Evolutionary conservation across 2,888 invertebrate genomes (phyloP), one percentile per base, ranked within the genome.

Genomic region (Platycnemis pennipes): DNA sequence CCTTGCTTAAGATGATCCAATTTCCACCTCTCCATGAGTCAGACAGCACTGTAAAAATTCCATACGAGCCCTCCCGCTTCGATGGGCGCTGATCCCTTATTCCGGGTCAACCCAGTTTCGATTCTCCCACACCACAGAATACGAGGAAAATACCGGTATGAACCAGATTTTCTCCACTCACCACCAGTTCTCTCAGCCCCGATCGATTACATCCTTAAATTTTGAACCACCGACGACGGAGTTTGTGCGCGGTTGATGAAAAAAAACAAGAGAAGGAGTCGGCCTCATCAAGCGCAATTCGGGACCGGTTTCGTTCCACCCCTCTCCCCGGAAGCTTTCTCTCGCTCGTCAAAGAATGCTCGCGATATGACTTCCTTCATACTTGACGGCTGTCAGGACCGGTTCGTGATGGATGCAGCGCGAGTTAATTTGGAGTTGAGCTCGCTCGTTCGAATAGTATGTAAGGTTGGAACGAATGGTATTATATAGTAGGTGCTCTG

Each of bases 161-260:
- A 77, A 77, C 37, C 77, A 3, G 77, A 37, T 77, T 11, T 8
- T 16, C 31, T 16, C 37, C 31, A 77, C 13, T 77, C 3, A n/a
- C 37, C 37, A 11, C 37, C 63, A 49, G 49, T 22, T 63, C n/a
- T 37, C 37, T 16, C 37, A 31, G 77, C 37, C 37, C 37, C 37
- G 77, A 77, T 77, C 16, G 77, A 77, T 77, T 8, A 13, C 31
- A 77, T 37, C 77, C 77, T 77, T 77, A 77, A 77, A 77, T 77
- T 53, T 63, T 77, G 26, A 77, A 13, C 77, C 13, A 63, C 63
- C 13, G 77, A 13, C 3, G 77, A 37, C 13, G 77, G 69, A 11
- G 77, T 37, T 77, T 37, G 31, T 37, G 8, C n/a, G 37, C 16
- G 37, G 11, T 0, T 13, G 11, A 37, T 16, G 37, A 77, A 77